Base-by-base conservation (phyloP, 2,113 vertebrate genomes). In the Sinosuthora webbiana region DNA sequence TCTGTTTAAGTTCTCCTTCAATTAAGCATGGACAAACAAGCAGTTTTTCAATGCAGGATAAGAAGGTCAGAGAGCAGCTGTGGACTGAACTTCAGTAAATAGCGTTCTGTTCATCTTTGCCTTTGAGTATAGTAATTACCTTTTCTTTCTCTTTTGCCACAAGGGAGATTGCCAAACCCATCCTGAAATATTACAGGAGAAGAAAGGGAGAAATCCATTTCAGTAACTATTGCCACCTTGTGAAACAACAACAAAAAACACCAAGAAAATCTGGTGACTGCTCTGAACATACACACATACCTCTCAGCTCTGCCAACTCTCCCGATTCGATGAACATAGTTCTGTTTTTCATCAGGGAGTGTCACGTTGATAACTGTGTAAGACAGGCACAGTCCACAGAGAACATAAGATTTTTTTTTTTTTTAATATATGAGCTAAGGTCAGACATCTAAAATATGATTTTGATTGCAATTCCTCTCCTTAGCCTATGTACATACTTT, bases 71-170 rank as follows among this genome's bases (percentile, higher is more conserved):
- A 22, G 10, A 85, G 59, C 49, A 56, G 12, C 10, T 63, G 28
- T 2, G 18, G 17, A 15, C 1, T 70, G 37, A 70, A 56, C 30
- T 77, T 63, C 12, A 90, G 55, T 42, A 82, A 90, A 39, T 31
- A 41, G 35, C 0, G 0, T 64, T 64, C 42, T 76, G 37, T n/a
- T 88, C 15, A 49, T 15, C 45, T 88, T 71, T 45, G 13, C 41
- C 82, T 69, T 53, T 11, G 24, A 73, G 24, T 59, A 6, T 28
- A 68, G 85, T 96, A 68, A 86, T 96, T 98, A 99, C 99, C 99
- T 99, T 99, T 93, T 99, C 99, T 86, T 99, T 99, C 63, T 99
- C 99, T 95, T 99, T 98, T 47, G 99, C 99, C 89, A 99, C 99
- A 92, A 99, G 95, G 70, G 99, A 99, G 97, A 99, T 98, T 50